These are phyloP conservation scores for Pituophis catenifer DNA, from an alignment of 2,113 vertebrate genomes.

Conservation along the genomic window DNA sequence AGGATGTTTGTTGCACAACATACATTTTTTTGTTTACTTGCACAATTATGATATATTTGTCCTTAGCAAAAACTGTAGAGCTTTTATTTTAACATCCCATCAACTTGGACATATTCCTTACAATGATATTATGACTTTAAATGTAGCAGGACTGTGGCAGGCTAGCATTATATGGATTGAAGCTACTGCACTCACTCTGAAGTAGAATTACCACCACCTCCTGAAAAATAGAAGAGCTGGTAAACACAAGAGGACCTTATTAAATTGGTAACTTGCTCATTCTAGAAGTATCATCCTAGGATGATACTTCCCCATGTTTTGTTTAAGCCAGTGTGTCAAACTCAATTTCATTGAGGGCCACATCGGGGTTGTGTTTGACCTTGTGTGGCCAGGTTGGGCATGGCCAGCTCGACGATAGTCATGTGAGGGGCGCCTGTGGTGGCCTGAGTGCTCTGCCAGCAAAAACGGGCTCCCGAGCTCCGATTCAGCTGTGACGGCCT, in stretches of 20 bases:
- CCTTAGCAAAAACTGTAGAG: neutral
- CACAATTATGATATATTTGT: neutral
- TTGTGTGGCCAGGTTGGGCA: no score
- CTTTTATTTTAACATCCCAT: neutral
- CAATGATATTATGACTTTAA: neutral
- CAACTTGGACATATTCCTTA: neutral
- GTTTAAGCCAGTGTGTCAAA: neutral
- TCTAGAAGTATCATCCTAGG: neutral
- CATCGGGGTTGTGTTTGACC: no score
- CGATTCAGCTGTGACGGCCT: no score
- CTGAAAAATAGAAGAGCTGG: neutral
- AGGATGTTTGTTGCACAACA: neutral
- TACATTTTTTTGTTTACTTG: neutral
- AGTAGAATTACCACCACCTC: neutral
- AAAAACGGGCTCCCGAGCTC: no score
- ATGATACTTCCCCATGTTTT: neutral
- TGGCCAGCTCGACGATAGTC: no score
- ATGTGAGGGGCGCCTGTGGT: no score
- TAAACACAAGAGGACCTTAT: neutral
- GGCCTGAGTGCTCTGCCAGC: no score
- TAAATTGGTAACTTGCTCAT: neutral
- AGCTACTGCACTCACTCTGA: neutral
- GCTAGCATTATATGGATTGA: neutral
- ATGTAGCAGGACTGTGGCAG: neutral
- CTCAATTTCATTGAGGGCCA: no score